Base-by-base conservation (phyloP, 2,797 vertebrate genomes). In the Chelmon rostratus region DNA sequence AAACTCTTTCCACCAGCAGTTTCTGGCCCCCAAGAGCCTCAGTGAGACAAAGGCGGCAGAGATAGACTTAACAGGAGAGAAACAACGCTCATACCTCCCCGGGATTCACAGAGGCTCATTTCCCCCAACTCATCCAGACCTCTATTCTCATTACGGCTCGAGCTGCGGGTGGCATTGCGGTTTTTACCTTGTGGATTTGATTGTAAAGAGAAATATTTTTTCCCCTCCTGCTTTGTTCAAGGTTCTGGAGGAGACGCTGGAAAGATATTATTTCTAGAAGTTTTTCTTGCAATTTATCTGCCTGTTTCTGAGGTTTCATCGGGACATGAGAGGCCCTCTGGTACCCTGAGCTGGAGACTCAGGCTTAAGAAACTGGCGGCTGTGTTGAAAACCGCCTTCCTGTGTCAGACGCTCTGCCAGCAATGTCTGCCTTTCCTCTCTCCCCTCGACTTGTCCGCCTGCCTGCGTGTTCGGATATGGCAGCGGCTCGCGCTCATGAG, bases 331-430 rank as follows among this genome's bases (percentile, higher is more conserved):
- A 69, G 85, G 82, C 78, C 83, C 82, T 73, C 63, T 12, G 56
- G 72, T 81, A 61, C 75, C 73, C 63, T 1, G 80, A 65, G 70
- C 69, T 56, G 79, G 37, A 88, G 63, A 77, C 76, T 67, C 21
- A 6, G 56, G 58, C 75, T 81, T 80, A 83, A 91, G 89, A 88
- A 92, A 85, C 81, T 67, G 73, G 73, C 79, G 4, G 4, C 52
- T 4, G 83, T 70, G 89, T 76, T 90, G 85, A 92, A 93, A 93
- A 87, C 40, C 66, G 16, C 75, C 76, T 91, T 92, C 91, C 91
- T 91, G 89, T 73, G 79, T 88, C 46, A 12, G 82, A 85, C 63
- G 5, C 74, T 58, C 76, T 86, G 84, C 88, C 90, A 91, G 84
- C 73, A 52, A 18, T 61, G 64, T 89, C 86, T 86, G 86, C 69